phyloP scores from a whole-genome alignment of 2,797 vertebrate species.

The Gadopsis bispinosus region DNA sequence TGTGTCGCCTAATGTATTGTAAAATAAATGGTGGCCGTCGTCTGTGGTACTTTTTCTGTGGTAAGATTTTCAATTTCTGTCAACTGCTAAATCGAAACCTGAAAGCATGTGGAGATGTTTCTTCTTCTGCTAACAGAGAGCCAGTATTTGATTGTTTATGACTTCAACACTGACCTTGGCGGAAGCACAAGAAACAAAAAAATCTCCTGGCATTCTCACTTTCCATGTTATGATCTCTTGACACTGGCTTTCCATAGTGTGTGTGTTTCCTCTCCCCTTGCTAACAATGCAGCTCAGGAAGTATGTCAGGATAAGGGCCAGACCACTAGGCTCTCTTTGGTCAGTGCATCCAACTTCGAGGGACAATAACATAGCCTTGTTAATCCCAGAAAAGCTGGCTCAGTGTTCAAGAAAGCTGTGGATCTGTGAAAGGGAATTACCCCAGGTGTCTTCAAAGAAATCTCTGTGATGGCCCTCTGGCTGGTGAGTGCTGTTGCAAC shows the following conservation, averaged over 20 bases:
- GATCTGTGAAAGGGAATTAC: constrained; percentile 66
- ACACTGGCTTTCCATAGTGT: constrained; percentile 65
- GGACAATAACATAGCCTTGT: constrained; percentile 52
- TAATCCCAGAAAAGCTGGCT: constrained; percentile 57
- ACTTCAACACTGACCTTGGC: constrained; percentile 64
- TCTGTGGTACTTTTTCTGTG: not conserved
- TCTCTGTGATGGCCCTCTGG: constrained; percentile 82
- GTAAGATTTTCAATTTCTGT: not conserved
- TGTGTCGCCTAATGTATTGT: not conserved
- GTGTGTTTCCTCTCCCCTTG: constrained; percentile 76
- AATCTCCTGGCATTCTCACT: constrained; percentile 65
- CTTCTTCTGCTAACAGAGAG: constrained; percentile 54
- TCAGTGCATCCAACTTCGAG: constrained; percentile 64
- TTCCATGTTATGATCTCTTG: constrained; percentile 73
- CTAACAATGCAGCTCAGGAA: constrained; percentile 87
- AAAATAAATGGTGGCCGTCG: not conserved
- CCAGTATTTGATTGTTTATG: constrained; percentile 8
- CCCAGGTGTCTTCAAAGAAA: constrained; percentile 65
- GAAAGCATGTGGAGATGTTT: constrained; percentile 37
- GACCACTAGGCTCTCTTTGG: constrained; percentile 73
- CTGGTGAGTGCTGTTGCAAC: constrained; percentile 81
- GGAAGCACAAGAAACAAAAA: constrained; percentile 19
- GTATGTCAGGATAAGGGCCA: constrained; percentile 85
- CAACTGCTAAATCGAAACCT: not conserved
- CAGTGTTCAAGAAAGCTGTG: constrained; percentile 52